phyloP scores from a whole-genome alignment of 2,797 vertebrate species.

The Pseudochirops cupreus region DNA sequence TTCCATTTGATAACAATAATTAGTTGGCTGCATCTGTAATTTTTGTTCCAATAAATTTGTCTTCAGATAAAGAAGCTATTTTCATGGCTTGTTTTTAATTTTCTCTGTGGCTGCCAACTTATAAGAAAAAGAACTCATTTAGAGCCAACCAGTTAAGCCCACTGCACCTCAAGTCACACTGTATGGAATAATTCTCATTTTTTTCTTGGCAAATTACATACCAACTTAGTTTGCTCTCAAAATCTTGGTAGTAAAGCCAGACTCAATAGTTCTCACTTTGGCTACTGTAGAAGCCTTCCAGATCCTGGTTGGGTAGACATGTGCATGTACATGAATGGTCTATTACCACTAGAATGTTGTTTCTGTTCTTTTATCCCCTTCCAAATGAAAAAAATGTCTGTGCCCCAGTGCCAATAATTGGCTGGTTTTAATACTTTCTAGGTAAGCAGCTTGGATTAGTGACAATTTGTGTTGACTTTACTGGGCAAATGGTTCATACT shows the following conservation, averaged over 20 bases:
- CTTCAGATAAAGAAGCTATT: background rate
- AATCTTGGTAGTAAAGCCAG: background rate
- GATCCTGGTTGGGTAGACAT: background rate
- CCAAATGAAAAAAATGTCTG: background rate
- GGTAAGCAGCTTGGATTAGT: background rate
- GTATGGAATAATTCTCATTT: background rate
- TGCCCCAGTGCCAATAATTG: background rate
- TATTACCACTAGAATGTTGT: background rate
- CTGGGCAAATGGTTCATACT: background rate
- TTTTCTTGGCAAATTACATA: background rate
- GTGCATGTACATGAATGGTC: background rate
- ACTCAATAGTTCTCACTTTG: background rate
- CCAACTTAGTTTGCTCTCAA: background rate
- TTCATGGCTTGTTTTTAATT: background rate
- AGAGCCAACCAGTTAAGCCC: background rate
- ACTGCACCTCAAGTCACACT: background rate
- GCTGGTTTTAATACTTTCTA: background rate
- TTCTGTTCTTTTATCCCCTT: background rate
- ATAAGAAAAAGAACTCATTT: background rate
- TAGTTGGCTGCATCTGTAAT: background rate
- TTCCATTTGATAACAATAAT: background rate
- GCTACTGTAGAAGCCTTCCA: background rate
- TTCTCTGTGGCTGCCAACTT: background rate
- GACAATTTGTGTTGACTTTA: background rate
- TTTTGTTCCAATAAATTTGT: background rate